Evolutionary conservation across 2,888 invertebrate species (phyloP), one percentile per base, ranked within the genome.

Genomic region (Agriopis marginaria): DNA sequence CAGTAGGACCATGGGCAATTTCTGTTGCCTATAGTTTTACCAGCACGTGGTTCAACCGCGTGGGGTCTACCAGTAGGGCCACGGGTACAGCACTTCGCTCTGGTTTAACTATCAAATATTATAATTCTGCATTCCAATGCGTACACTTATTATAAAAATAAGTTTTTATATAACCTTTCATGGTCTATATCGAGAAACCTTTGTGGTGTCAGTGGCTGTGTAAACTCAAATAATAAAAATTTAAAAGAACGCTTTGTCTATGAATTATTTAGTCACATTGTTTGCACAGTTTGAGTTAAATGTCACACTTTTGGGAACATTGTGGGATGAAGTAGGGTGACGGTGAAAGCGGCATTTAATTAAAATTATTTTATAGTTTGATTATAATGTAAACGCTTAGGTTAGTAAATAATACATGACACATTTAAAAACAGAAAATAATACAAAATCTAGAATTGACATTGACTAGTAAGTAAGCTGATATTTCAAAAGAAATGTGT

Each of bases 231-330:
- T 74, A 66, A 63, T 66, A 55, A 54, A 70, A 66, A 62, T 45
- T 42, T 77, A 80, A 76, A 79, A 75, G 79, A 80, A 79, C 82
- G 80, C 84, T 86, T 79, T 80, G 82, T 86, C 80, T 79, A 82
- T 78, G 76, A 75, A 79, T 81, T 77, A 81, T 84, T 79, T 78
- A 77, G 79, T 80, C 63, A 49, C 44, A 11, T 75, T 82, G 82
- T 85, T 82, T 82, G 81, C 71, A 79, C 85, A 83, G 82, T 78
- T 82, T 81, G 83, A 70, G 76, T 80, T 78, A 72, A 77, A 73
- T 74, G 68, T 62, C 62, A 69, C 64, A 61, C 62, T 62, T 62
- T 55, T 65, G 14, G 32, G 51, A 56, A 65, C 55, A 54, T 50
- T 58, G 56, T 14, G 55, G 56, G 14, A 44, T 59, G 11, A n/a